These are phyloP conservation scores for Xylocopa sonorina DNA, from an alignment of 1,140 invertebrate genomes.

Conservation along the genomic window DNA sequence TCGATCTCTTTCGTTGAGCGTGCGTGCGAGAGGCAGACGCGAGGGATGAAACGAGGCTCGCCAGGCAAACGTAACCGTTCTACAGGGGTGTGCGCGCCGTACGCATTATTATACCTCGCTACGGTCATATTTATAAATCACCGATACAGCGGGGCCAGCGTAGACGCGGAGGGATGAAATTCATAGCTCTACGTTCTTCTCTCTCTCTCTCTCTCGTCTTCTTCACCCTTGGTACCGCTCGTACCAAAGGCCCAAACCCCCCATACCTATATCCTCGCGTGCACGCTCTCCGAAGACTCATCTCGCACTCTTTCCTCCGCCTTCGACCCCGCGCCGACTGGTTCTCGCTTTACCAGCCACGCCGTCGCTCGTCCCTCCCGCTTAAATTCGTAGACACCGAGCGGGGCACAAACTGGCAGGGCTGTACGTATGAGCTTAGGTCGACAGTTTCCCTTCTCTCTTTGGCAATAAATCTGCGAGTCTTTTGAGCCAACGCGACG, in stretches of 20 bases:
- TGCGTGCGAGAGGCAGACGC: neutral
- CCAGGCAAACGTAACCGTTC: too few relatives aligned
- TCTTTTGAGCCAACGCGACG: conserved; percentile 77
- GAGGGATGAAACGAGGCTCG: conserved; percentile 58
- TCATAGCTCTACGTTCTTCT: conserved; percentile 82
- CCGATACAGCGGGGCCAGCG: conserved; percentile 80
- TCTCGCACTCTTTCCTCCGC: conserved; percentile 56
- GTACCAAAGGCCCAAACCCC: conserved; percentile 65
- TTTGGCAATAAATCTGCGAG: conserved; percentile 81
- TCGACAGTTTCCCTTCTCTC: conserved; percentile 81
- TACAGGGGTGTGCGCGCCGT: too few relatives aligned
- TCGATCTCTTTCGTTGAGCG: too few relatives aligned
- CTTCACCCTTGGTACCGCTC: conserved; percentile 57
- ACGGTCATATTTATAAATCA: conserved; percentile 84
- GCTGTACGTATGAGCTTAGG: conserved; percentile 81
- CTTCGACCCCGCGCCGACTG: conserved; percentile 40
- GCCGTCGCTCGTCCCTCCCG: conserved; percentile 62
- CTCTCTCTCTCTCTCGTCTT: conserved; percentile 59
- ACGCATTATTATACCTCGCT: conserved; percentile 82
- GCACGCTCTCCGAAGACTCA: conserved; percentile 37
- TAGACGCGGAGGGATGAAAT: conserved; percentile 80
- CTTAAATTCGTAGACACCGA: conserved; percentile 64
- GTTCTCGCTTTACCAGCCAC: conserved; percentile 43
- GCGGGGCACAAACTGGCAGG: conserved; percentile 79
- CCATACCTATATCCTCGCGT: conserved; percentile 66